phyloP scores from a whole-genome alignment of 2,888 invertebrate genomes.

The Ptycholaimellus sp. region DNA sequence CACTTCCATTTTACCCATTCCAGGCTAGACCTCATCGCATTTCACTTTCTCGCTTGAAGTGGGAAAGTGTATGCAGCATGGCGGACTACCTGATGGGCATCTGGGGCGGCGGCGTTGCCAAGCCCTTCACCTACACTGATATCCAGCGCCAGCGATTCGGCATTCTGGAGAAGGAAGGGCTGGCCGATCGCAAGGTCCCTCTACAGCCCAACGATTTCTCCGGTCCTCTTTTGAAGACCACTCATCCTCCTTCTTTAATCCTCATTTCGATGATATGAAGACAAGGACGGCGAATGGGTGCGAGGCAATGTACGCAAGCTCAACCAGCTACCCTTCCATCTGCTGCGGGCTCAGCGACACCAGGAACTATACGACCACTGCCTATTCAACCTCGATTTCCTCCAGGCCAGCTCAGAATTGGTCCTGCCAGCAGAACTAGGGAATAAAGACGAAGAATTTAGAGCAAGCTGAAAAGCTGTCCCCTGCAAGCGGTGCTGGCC shows the following conservation, averaged over 20 bases:
- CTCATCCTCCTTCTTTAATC: too few relatives aligned
- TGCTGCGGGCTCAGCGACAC: constrained; percentile 66
- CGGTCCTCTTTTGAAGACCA: too few relatives aligned
- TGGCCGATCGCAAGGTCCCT: constrained; percentile 55
- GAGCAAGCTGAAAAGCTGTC: constrained; percentile 26
- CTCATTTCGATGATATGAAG: too few relatives aligned
- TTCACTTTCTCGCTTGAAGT: constrained; percentile 65
- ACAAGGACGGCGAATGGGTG: constrained; percentile 62
- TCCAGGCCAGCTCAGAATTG: constrained; percentile 50
- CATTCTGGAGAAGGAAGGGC: constrained; percentile 28
- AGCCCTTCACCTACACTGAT: constrained; percentile 74
- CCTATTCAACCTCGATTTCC: constrained; percentile 86
- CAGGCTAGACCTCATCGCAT: constrained; percentile 83
- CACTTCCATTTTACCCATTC: constrained; percentile 90
- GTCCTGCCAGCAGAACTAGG: background rate
- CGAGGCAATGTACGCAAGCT: constrained; percentile 82
- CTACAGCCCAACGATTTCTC: constrained; percentile 71
- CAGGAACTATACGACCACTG: constrained; percentile 70
- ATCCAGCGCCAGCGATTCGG: constrained; percentile 59
- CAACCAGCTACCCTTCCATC: constrained; percentile 66
- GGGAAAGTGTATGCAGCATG: too few relatives aligned
- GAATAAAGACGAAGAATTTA: background rate
- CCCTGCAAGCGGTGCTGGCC: constrained; percentile 69
- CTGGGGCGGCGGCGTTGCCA: constrained; percentile 80
- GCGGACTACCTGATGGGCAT: constrained; percentile 50